Conservation (phyloP, 2,888 invertebrate genomes). For the Hyposoter didymator region DNA sequence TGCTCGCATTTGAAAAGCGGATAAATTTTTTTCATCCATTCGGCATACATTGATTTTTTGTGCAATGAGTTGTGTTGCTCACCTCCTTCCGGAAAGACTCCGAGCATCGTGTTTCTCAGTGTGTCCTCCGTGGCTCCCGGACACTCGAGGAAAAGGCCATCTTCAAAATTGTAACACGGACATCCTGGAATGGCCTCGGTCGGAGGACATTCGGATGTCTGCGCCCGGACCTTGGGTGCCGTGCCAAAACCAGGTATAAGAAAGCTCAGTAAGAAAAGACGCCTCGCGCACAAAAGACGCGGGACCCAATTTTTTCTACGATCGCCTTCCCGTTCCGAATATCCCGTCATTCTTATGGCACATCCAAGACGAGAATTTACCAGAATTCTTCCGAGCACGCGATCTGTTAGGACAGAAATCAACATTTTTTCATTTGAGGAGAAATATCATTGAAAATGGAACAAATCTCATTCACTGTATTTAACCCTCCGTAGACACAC, state of each 20-base stretch:
- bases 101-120: slow-evolving; percentile 90
- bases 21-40: not conserved
- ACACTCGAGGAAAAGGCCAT: slow-evolving; percentile 95
- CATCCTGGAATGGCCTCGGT: slow-evolving; percentile 88
- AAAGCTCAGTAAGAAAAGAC: slow-evolving; percentile 71
- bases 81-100: slow-evolving; percentile 85
- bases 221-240: slow-evolving; percentile 70
- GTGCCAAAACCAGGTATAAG: slow-evolving; percentile 58
- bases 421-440: slow-evolving; percentile 10
- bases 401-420: slow-evolving; percentile 62
- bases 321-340: slow-evolving; percentile 70
- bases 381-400: slow-evolving; percentile 52
- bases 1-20: not conserved
- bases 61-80: slow-evolving; percentile 54
- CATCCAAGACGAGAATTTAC: slow-evolving; percentile 70
- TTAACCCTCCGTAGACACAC: too few species aligned
- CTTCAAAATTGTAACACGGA: slow-evolving; percentile 96
- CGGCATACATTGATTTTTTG: not conserved
- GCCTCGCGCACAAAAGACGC: slow-evolving; percentile 68
- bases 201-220: slow-evolving; percentile 80
- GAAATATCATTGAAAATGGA: not conserved
- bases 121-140: slow-evolving; percentile 92
- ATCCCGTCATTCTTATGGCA: slow-evolving; percentile 78
- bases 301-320: slow-evolving; percentile 64
- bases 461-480: too few species aligned